These are phyloP conservation scores for Scaptomyza caliginosa DNA, from an alignment of 2,888 invertebrate species.

Conservation along the genomic window DNA sequence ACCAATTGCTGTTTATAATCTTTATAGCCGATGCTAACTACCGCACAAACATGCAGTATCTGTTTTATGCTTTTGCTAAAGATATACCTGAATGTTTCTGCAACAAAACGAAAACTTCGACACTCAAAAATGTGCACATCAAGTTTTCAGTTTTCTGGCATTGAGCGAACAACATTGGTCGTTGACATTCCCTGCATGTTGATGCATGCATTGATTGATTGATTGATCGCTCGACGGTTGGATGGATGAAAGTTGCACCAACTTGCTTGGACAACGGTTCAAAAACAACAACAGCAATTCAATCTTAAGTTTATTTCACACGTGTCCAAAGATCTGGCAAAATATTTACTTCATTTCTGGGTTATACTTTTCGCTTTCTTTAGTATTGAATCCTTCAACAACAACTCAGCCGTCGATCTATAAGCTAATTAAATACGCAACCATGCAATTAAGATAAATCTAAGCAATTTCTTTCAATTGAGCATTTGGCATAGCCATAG, in stretches of 20 bases:
- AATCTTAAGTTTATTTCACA: constrained; percentile 30
- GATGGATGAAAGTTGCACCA: constrained; percentile 19
- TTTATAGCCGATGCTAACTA: constrained; percentile 57
- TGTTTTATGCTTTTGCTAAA: neutral
- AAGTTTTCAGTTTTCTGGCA: constrained; percentile 40
- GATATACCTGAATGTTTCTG: neutral
- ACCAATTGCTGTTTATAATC: constrained; percentile 69
- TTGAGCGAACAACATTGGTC: constrained; percentile 46
- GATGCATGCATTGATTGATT: constrained; percentile 67
- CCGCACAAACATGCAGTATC: constrained; percentile 1
- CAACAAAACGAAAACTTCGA: constrained; percentile 20
- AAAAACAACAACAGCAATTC: constrained; percentile 7
- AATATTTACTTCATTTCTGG: constrained; percentile 15
- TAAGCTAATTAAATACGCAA: constrained; percentile 7
- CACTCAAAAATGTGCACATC: constrained; percentile 37
- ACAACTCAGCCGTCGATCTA: neutral
- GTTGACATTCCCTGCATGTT: constrained; percentile 61
- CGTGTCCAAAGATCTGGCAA: constrained; percentile 21
- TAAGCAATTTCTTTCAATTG: constrained; percentile 61
- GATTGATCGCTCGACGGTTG: constrained; percentile 43
- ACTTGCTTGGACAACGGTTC: constrained; percentile 4
- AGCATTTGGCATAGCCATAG: neutral
- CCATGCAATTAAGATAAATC: constrained; percentile 34
- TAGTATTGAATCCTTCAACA: neutral
- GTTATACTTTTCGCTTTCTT: too few relatives aligned